phyloP scores from a whole-genome alignment of 1,140 invertebrate genomes.

The Batillaria attramentaria region DNA sequence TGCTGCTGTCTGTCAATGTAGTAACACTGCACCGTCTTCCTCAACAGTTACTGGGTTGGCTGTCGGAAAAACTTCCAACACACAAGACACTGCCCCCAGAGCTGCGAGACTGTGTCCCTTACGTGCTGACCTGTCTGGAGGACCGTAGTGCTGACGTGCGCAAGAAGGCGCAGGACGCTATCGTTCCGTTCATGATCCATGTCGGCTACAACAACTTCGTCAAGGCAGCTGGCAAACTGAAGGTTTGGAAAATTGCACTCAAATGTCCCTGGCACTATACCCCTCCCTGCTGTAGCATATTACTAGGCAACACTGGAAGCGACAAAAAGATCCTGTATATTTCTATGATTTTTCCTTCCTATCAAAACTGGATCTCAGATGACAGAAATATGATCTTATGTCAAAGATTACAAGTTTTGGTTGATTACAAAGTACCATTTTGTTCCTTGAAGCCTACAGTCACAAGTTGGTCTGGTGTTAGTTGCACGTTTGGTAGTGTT shows the following conservation, averaged over 20 bases:
- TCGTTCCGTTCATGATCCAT: conserved; percentile 94
- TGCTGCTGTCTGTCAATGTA: no score
- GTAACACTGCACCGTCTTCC: no score
- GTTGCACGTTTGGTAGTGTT: no score
- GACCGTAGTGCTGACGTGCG: conserved; percentile 93
- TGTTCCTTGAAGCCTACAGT: no score
- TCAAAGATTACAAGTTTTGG: neutral
- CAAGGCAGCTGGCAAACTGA: conserved; percentile 71
- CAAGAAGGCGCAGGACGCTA: conserved; percentile 89
- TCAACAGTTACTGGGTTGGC: conserved; percentile 85
- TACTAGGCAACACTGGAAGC: neutral
- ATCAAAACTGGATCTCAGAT: no score
- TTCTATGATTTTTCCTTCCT: no score
- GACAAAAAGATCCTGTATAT: no score
- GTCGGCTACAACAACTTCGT: conserved; percentile 88
- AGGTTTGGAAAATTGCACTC: conserved; percentile 74
- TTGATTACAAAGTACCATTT: neutral
- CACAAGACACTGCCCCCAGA: conserved; percentile 81
- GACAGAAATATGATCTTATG: no score
- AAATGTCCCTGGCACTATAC: neutral
- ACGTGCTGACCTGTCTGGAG: conserved; percentile 88
- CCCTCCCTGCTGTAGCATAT: neutral
- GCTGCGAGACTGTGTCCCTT: conserved; percentile 82
- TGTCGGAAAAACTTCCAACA: conserved; percentile 84
- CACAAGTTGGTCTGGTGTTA: no score